phyloP scores from a whole-genome alignment of 2,888 invertebrate species.

The Phrixothrix hirtus region DNA sequence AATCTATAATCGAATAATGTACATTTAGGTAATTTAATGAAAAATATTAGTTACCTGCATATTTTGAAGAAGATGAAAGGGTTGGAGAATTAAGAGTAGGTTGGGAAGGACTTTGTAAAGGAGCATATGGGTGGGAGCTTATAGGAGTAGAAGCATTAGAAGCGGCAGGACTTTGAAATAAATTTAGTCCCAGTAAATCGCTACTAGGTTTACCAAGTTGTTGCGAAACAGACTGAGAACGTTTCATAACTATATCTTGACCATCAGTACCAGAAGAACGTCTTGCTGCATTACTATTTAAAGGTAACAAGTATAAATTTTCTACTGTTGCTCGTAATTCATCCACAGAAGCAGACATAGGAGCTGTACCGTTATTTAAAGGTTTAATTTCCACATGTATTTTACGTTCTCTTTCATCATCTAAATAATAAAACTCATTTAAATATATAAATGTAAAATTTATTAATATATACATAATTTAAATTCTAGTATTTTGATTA shows the following conservation, averaged over 20 bases:
- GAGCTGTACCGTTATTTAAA: conserved; percentile 83
- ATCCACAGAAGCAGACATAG: conserved; percentile 94
- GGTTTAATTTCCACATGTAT: conserved; percentile 96
- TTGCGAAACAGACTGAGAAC: conserved; percentile 78
- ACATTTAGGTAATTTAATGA: conserved; percentile 1
- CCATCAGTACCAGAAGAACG: conserved; percentile 72
- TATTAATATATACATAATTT: too few relatives aligned
- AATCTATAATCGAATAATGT: conserved; percentile 57
- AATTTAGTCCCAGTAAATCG: conserved; percentile 77
- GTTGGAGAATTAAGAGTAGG: conserved; percentile 71
- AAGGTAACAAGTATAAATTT: conserved; percentile 82
- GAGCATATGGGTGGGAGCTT: conserved; percentile 76
- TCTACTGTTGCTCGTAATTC: conserved; percentile 91
- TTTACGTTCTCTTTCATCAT: conserved; percentile 85
- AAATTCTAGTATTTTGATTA: too few relatives aligned
- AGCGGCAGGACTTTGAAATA: conserved; percentile 78
- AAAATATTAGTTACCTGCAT: conserved; percentile 54
- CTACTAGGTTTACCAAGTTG: conserved; percentile 76
- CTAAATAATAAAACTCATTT: conserved; percentile 47
- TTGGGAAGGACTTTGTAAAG: conserved; percentile 74
- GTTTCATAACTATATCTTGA: conserved; percentile 65
- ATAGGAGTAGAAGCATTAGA: conserved; percentile 73
- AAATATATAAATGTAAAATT: too few relatives aligned
- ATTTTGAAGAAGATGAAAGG: conserved; percentile 58
- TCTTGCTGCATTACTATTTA: conserved; percentile 64